Base-by-base conservation (phyloP, 2,797 vertebrate species). In the Sarcoramphus papa region DNA sequence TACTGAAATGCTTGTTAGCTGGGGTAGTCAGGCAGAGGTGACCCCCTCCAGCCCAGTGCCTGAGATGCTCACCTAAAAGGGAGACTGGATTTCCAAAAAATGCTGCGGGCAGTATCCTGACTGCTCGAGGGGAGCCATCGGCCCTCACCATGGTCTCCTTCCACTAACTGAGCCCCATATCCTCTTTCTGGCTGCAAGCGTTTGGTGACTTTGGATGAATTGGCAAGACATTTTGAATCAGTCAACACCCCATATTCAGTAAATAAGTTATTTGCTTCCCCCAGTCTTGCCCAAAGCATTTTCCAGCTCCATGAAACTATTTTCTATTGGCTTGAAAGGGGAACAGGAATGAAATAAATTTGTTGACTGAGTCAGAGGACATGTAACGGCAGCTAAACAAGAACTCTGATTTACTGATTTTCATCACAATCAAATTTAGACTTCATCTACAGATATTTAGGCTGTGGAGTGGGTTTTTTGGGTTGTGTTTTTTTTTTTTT, bases 401-500 rank as follows among this genome's bases (percentile, higher is more conserved):
- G 59, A 79, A n/a, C 40, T 93, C 67, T 79, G 59, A 89, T 93
- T 87, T 93, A 91, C 59, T 79, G 77, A 76, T 84, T 91, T 96
- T 93, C 7, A 0, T 89, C 88, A 63, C 0, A 1, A 88, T 93
- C 59, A 87, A 87, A 93, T 94, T 94, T 94, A 92, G 91, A 37
- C 81, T 91, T 45, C 33, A 6, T 92, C 47, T 79, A 57, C 13
- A 69, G 90, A 81, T 87, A 95, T 73, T 85, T 40, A 81, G 54
- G 21, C 47, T 73, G 22, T 62, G 68, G 27, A 90, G 50, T 70
- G 30, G 3, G 4, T 0, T 8, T 59, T 62, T 77, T 63, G 33
- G 13, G 35, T 37, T 8, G 37, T n/a, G n/a, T n/a, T n/a, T n/a
- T n/a, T n/a, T 37, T 37, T n/a, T n/a, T 19, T 43, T 77, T 70